Percentiles rank a stretch among this genome's conserved stretches.
Conservation (phyloP, 2,888 invertebrate species). For the Sialis lutaria region DNA sequence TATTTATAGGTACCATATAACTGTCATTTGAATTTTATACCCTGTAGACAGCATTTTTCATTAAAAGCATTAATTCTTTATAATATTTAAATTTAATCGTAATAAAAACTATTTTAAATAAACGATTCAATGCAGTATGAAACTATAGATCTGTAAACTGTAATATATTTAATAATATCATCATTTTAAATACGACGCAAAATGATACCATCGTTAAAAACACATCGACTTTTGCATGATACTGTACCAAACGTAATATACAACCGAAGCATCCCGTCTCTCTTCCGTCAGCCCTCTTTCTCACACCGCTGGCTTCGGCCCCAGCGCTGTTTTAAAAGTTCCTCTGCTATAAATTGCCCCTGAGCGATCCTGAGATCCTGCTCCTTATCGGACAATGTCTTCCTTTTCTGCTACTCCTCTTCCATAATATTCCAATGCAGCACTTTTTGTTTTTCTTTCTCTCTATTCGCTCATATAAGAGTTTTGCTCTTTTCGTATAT, state of each 20-base stretch:
- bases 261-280: slow-evolving; percentile 6
- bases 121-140: too few relatives aligned
- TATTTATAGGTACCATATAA: too few relatives aligned
- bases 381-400: slow-evolving; percentile 22
- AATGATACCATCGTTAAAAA: too few relatives aligned
- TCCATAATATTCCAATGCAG: slow-evolving; percentile 1
- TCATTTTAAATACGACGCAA: too few relatives aligned
- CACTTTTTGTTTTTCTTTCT: slow-evolving; percentile 3
- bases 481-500: slow-evolving; percentile 2
- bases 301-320: slow-evolving; percentile 13
- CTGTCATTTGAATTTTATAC: too few relatives aligned
- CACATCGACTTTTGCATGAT: slow-evolving; percentile 4
- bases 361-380: slow-evolving; percentile 28
- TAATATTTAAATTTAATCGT: too few relatives aligned
- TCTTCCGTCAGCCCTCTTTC: not conserved
- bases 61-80: too few relatives aligned
- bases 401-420: slow-evolving; percentile 13
- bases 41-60: too few relatives aligned
- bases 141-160: too few relatives aligned
- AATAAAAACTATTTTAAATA: too few relatives aligned
- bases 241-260: slow-evolving; percentile 25
- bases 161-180: too few relatives aligned
- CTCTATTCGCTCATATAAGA: not conserved
- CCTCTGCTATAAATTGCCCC: slow-evolving; percentile 29
- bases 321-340: slow-evolving; percentile 30